phyloP scores from a whole-genome alignment of 2,888 invertebrate species.

The Nebria salina region DNA sequence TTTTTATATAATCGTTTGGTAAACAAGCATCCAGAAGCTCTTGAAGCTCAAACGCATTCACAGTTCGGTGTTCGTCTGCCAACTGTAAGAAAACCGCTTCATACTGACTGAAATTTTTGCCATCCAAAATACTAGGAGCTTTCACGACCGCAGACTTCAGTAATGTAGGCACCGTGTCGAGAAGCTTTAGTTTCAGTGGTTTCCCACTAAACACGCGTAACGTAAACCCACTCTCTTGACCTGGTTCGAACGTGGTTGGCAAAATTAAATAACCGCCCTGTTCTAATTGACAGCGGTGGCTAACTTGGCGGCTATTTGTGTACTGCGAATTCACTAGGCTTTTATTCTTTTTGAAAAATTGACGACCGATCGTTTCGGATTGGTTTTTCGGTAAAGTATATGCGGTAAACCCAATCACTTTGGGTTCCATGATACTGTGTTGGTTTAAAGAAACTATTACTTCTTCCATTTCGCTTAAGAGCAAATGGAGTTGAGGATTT shows the following conservation, averaged over 20 bases:
- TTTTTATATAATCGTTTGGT: slow-evolving; percentile 94
- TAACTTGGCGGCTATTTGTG: slow-evolving; percentile 86
- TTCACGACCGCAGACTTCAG: slow-evolving; percentile 80
- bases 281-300: slow-evolving; percentile 79
- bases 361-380: slow-evolving; percentile 79
- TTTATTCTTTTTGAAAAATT: slow-evolving; percentile 86
- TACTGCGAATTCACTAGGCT: slow-evolving; percentile 90
- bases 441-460: slow-evolving; percentile 88
- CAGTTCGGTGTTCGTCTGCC: slow-evolving; percentile 89
- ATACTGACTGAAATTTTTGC: slow-evolving; percentile 83
- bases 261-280: slow-evolving; percentile 85
- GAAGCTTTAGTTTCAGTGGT: slow-evolving; percentile 77
- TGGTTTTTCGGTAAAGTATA: slow-evolving; percentile 77
- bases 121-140: slow-evolving; percentile 73
- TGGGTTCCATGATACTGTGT: slow-evolving; percentile 90
- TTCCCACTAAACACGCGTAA: slow-evolving; percentile 83
- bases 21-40: slow-evolving; percentile 89
- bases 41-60: slow-evolving; percentile 90
- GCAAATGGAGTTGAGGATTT: slow-evolving; percentile 88
- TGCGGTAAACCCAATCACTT: slow-evolving; percentile 91
- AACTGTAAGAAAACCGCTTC: slow-evolving; percentile 89
- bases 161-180: slow-evolving; percentile 74
- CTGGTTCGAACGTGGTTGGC: slow-evolving; percentile 91
- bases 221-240: slow-evolving; percentile 89
- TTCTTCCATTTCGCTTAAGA: slow-evolving; percentile 81